Conservation (phyloP, 2,113 vertebrate genomes). For the Ondatra zibethicus region DNA sequence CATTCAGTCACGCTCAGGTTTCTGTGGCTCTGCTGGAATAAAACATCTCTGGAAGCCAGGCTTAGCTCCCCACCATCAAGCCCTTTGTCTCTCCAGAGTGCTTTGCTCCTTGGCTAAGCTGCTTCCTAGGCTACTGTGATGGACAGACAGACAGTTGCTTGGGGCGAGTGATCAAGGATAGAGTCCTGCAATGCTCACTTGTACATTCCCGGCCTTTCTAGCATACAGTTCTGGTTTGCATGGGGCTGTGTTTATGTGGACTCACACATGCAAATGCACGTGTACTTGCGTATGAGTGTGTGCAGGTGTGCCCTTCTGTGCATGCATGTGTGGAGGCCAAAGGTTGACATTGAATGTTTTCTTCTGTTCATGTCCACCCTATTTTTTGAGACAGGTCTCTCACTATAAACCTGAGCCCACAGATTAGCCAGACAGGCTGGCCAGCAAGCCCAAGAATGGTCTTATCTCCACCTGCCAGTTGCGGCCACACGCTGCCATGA, state of each 20-base stretch:
- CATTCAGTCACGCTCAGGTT: neutral
- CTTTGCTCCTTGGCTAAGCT: neutral
- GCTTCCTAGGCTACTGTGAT: rapidly evolving
- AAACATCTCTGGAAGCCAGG: neutral
- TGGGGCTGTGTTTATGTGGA: no score
- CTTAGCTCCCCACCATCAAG: no score
- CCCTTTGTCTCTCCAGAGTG: neutral
- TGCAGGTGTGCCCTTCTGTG: neutral
- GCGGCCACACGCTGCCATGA: no score
- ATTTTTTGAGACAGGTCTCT: neutral
- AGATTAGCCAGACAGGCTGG: neutral
- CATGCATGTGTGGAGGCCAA: neutral
- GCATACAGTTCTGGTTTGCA: neutral
- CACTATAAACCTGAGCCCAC: neutral
- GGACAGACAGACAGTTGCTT: neutral
- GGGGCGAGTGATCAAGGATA: neutral
- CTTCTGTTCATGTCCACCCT: neutral
- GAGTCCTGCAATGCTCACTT: neutral
- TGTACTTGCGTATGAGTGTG: neutral
- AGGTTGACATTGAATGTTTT: neutral
- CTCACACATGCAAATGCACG: neutral
- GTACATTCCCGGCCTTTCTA: neutral
- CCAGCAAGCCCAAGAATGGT: neutral
- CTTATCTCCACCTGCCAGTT: neutral
- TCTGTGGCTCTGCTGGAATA: no score